Base-by-base conservation (phyloP, 2,888 invertebrate species). In the Hyalella azteca region DNA sequence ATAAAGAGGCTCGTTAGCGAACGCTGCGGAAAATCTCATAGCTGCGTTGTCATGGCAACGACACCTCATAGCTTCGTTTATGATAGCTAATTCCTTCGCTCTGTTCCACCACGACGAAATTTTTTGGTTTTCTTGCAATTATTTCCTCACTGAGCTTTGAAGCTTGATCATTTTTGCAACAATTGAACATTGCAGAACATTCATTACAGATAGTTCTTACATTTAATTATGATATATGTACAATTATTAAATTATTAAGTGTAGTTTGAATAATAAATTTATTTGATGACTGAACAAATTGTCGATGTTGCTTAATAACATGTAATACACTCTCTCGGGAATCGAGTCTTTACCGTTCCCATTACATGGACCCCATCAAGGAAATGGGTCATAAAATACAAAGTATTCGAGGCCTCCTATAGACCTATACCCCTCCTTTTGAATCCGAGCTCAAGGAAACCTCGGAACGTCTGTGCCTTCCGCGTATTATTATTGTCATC, bases 341-440 rank as follows among this genome's bases (percentile, higher is more conserved):
- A n/a, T n/a, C n/a, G n/a, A n/a, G n/a, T 5, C 49, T 22, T 19
- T 49, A 49, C 22, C 22, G 26, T 54, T 13, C 29, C 29, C 29
- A 54, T 29, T 54, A 26, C 54, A 54, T 54, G 54, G 26, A 54
- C 29, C 9, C 66, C 19, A 66, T 36, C 66, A 39, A 66, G 66
- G 66, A 39, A 66, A 66, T 36, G 39, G 39, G 15, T 36, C 19
- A 36, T 66, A 66, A 66, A 66, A 66, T 66, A 36, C 66, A 66
- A 66, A 66, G 36, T 36, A 54, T 54, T 54, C 29, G 26, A 7
- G 54, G 54, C 54, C 54, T 29, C 26, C 11, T 22, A n/a, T n/a
- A n/a, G n/a, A n/a, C n/a, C n/a, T n/a, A 4, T 13, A 29, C 26
- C 29, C 22, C 9, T 29, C 54, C 54, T 54, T 54, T 22, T 29